Base-by-base conservation (phyloP, 2,113 vertebrate genomes). In the Rhea pennata region DNA sequence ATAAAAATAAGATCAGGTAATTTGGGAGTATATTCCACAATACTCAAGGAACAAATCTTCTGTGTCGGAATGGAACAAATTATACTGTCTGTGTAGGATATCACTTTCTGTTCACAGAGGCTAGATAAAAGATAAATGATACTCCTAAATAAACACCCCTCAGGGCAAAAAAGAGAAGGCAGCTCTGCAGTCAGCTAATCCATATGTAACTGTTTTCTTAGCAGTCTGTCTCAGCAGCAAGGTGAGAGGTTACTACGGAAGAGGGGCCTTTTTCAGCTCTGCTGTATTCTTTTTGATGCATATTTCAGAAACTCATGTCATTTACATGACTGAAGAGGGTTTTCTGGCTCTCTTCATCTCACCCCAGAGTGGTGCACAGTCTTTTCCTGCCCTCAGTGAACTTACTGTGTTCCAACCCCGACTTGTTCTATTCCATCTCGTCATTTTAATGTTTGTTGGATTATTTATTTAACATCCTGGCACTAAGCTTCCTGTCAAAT, bases 231-330 rank as follows among this genome's bases (percentile, higher is more conserved):
- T 74, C 7, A 1, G 75, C 61, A 95, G 54, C 23, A 42, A 46
- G 80, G 54, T 10, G 90, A 79, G 58, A 78, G 36, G 62, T 88
- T 76, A 22, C 50, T 65, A 80, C 65, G 75, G 33, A 19, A 42
- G 5, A 69, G 58, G 33, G 20, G 19, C 36, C n/a, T 42, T 61
- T 79, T 71, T 82, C 46, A n/a, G 75, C 39, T 51, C 56, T 54
- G 53, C 16, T 6, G 8, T 51, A 46, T 73, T 92, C 23, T 50
- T 31, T 58, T 89, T 81, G 84, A 97, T 94, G 84, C 50, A 82
- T 91, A 67, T 96, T 97, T 97, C 80, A 95, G 76, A 48, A 94
- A 67, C 73, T 74, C 14, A 0, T 15, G 39, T 91, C 73, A 73
- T 26, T 94, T 90, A 61, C 81, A 91, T 27, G 81, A 24, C 33